These are phyloP conservation scores for Odocoileus virginianus DNA, from an alignment of 2,113 vertebrate genomes.

Conservation along the genomic window DNA sequence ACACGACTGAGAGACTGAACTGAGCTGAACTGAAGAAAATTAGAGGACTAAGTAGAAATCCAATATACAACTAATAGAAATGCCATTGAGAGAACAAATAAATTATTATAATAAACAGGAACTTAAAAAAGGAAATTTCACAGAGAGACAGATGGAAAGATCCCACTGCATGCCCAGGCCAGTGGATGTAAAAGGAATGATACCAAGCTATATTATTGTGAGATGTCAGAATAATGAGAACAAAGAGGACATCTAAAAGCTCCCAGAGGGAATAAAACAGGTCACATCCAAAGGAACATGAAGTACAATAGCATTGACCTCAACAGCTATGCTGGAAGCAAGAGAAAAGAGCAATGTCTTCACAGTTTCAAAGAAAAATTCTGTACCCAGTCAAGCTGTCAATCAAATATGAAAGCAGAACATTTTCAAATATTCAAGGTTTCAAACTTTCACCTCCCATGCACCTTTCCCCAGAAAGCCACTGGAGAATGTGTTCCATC, in stretches of 20 bases:
- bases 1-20: not conserved
- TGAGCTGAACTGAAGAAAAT: not conserved
- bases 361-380: not conserved
- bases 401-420: not conserved
- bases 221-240: not conserved
- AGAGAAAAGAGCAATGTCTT: not conserved
- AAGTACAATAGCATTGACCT: not conserved
- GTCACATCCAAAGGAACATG: not conserved
- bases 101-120: not conserved
- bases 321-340: not conserved
- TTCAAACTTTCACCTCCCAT: not conserved
- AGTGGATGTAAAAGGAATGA: not conserved
- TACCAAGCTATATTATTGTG: not conserved
- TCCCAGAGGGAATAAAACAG: not conserved
- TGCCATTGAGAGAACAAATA: not conserved
- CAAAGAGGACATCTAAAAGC: not conserved
- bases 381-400: not conserved
- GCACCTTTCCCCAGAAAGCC: not conserved
- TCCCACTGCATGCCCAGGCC: not conserved
- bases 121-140: not conserved
- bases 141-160: not conserved
- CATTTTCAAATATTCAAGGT: not conserved
- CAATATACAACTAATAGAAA: not conserved
- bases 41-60: not conserved
- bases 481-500: not conserved